Conservation (phyloP, 2,888 invertebrate genomes). For the Sinohyriopsis cumingii region DNA sequence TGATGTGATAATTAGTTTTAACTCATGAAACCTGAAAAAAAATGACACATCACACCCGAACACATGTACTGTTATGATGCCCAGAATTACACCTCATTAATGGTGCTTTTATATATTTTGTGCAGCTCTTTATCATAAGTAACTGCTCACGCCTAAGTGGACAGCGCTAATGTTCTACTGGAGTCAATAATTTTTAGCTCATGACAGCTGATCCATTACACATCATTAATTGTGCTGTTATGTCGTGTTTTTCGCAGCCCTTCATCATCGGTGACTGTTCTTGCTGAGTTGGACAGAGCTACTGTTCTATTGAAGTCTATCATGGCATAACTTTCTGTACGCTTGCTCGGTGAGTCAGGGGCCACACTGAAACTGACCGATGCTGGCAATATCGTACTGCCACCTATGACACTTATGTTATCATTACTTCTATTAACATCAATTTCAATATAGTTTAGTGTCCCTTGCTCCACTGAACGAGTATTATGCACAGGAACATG, state of each 20-base stretch:
- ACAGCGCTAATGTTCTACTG: no score
- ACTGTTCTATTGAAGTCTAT: conserved; percentile 96
- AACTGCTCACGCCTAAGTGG: no score
- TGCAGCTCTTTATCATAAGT: no score
- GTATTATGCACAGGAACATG: conserved; percentile 12
- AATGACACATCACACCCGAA: no score
- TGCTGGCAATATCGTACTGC: conserved; percentile 48
- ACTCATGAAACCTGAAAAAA: no score
- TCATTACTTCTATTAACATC: conserved; percentile 53
- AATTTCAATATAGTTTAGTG: conserved; percentile 59
- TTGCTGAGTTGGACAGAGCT: conserved; percentile 87
- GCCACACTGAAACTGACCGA: conserved; percentile 49
- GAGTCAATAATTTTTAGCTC: no score
- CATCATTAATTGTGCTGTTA: conserved; percentile 59
- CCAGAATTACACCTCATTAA: no score
- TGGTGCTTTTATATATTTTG: no score
- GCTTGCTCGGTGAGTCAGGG: conserved; percentile 60
- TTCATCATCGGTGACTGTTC: conserved; percentile 79
- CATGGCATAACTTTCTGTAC: conserved; percentile 82
- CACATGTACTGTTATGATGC: no score
- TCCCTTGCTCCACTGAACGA: conserved; percentile 27
- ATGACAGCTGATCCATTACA: conserved; percentile 1
- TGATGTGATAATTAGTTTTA: no score
- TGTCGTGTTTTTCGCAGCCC: conserved; percentile 63
- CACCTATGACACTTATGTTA: conserved; percentile 28